A percentile compares a stretch with the other conserved stretches of the same genome.
These are phyloP conservation scores for Idris sp. DNA, from an alignment of 1,140 invertebrate genomes.

Conservation along the genomic window DNA sequence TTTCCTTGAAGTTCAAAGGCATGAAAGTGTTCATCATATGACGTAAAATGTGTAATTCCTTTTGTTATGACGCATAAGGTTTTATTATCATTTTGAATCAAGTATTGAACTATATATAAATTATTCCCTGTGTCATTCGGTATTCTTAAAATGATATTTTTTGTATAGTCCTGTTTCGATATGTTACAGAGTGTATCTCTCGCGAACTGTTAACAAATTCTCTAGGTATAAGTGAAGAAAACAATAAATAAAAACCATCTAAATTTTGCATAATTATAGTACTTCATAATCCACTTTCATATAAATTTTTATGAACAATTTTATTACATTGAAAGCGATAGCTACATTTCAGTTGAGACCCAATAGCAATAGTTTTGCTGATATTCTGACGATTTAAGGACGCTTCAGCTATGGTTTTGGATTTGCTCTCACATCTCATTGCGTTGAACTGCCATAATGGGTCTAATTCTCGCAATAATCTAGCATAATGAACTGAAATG, in stretches of 20 bases:
- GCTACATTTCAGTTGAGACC: constrained; percentile 6
- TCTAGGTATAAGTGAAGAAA: neutral
- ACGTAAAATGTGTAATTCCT: constrained; percentile 10
- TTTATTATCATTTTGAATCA: constrained; percentile 3
- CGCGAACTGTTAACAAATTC: no score
- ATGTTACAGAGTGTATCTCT: neutral
- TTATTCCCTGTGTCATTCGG: constrained; percentile 3
- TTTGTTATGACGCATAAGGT: constrained; percentile 5
- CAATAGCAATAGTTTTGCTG: constrained; percentile 14
- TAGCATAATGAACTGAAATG: constrained; percentile 14
- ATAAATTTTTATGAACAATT: neutral
- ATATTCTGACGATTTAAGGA: constrained; percentile 5
- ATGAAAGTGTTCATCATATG: constrained; percentile 22
- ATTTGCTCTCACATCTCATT: constrained; percentile 19
- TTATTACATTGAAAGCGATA: constrained; percentile 13
- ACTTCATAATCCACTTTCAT: neutral
- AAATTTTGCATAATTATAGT: neutral
- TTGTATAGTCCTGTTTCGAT: constrained; percentile 7
- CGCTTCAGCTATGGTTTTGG: neutral
- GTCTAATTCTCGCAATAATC: constrained; percentile 3
- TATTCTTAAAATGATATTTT: constrained; percentile 10
- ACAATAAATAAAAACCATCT: constrained; percentile 1
- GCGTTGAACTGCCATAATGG: constrained; percentile 15
- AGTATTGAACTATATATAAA: constrained; percentile 9
- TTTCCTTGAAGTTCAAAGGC: constrained; percentile 4